A percentile compares a stretch with the other conserved stretches of the same genome.
Conservation (phyloP, 2,888 invertebrate species). For the Lycophotia porphyrea region DNA sequence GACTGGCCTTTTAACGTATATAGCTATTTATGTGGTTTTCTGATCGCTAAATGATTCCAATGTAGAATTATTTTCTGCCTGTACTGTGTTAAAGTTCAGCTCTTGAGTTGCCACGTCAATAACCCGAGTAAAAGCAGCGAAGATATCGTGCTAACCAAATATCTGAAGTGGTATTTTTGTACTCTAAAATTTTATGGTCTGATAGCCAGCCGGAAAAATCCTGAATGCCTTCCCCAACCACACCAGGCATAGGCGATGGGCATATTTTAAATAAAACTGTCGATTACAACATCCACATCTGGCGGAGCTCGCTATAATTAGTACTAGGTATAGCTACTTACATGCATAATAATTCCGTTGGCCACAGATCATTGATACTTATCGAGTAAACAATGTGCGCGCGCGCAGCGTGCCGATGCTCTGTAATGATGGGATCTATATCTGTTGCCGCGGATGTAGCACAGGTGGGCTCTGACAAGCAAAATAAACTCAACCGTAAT, state of each 20-base stretch:
- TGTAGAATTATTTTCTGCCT: neutral
- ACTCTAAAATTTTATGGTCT: conserved; percentile 11
- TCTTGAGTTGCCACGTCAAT: neutral
- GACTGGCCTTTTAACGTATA: conserved; percentile 33
- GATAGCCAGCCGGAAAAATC: conserved; percentile 50
- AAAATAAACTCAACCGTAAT: conserved; percentile 88
- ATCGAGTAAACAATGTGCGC: conserved; percentile 77
- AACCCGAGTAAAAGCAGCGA: neutral
- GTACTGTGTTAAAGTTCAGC: neutral
- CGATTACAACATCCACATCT: conserved; percentile 64
- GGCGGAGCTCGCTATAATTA: conserved; percentile 62
- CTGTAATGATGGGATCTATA: conserved; percentile 86
- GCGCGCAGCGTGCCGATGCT: conserved; percentile 65
- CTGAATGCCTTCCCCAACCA: conserved; percentile 39
- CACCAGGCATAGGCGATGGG: conserved; percentile 35
- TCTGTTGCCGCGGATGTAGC: conserved; percentile 82
- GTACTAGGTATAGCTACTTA: conserved; percentile 63
- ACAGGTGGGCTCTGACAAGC: conserved; percentile 87
- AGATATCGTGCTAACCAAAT: neutral
- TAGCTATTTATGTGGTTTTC: neutral
- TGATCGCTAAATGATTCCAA: neutral
- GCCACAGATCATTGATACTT: conserved; percentile 74
- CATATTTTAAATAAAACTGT: conserved; percentile 61
- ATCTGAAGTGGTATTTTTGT: neutral
- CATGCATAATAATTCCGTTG: conserved; percentile 72